Evolutionary conservation across 2,888 invertebrate species (phyloP).

Genomic region (Noctua janthina): DNA sequence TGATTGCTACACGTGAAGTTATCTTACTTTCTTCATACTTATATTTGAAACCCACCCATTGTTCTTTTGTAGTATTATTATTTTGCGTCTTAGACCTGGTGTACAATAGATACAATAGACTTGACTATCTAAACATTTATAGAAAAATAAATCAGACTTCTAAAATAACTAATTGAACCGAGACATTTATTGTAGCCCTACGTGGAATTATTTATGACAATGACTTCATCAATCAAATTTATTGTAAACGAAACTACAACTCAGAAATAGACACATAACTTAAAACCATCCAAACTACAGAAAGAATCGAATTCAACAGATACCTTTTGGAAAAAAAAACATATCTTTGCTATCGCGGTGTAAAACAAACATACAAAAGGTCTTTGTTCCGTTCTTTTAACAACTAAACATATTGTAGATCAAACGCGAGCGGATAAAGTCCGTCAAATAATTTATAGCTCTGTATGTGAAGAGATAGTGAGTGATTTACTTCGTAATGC

Average conservation of each 20-base stretch:
- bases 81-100: neutral
- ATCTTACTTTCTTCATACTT: neutral
- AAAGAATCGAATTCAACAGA: slow-evolving; percentile 12
- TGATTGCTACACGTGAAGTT: slow-evolving; percentile 9
- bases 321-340: slow-evolving; percentile 44
- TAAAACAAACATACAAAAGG: slow-evolving; percentile 45
- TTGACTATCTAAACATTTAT: slow-evolving; percentile 24
- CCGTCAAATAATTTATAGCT: slow-evolving; percentile 69
- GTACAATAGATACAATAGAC: slow-evolving; percentile 7
- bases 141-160: neutral
- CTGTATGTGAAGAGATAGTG: slow-evolving; percentile 66
- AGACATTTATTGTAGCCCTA: neutral
- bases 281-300: slow-evolving; percentile 4
- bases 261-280: slow-evolving; percentile 10
- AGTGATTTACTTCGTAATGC: slow-evolving; percentile 71
- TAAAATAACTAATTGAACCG: neutral
- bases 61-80: slow-evolving; percentile 23
- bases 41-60: slow-evolving; percentile 20
- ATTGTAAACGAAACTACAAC: slow-evolving; percentile 11
- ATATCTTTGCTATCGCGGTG: slow-evolving; percentile 36
- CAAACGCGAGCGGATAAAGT: slow-evolving; percentile 72
- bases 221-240: slow-evolving; percentile 13
- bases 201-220: too few relatives aligned
- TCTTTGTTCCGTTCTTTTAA: slow-evolving; percentile 61
- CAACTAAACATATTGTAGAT: slow-evolving; percentile 70